Evolutionary conservation across 2,113 vertebrate species (phyloP).

Genomic region (rat (Rattus norvegicus)): DNA sequence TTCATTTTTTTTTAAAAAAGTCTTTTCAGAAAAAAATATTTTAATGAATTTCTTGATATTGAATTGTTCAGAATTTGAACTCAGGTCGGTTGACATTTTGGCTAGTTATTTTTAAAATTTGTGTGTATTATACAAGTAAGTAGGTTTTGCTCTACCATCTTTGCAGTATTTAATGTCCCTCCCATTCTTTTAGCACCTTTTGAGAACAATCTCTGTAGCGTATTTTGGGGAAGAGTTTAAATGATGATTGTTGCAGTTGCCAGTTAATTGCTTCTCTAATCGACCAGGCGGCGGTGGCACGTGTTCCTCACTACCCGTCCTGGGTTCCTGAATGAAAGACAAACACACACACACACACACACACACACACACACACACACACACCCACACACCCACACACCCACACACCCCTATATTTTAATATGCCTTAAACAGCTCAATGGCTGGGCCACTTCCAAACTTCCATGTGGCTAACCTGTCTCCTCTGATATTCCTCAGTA

Average conservation of each 20-base stretch:
- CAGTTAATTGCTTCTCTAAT: too few species aligned
- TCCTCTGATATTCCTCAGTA: too few species aligned
- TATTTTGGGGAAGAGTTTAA: conserved; percentile 18
- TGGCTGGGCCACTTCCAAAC: too few species aligned
- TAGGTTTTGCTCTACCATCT: background rate
- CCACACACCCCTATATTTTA: too few species aligned
- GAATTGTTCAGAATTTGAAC: conserved; percentile 14
- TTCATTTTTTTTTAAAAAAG: background rate
- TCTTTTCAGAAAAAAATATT: background rate
- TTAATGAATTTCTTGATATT: conserved; percentile 30
- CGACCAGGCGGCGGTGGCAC: too few species aligned
- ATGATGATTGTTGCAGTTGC: background rate
- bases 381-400: too few species aligned
- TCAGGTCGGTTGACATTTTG: background rate
- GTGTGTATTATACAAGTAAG: background rate
- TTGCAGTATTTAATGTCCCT: background rate
- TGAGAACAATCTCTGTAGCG: background rate
- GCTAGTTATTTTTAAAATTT: background rate
- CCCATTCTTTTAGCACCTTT: background rate
- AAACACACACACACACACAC: too few species aligned
- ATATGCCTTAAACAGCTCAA: too few species aligned
- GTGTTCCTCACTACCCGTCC: too few species aligned
- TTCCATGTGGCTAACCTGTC: too few species aligned
- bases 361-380: too few species aligned
- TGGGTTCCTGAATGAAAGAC: too few species aligned